Conservation (phyloP, 2,113 vertebrate genomes). For the Poecile atricapillus region DNA sequence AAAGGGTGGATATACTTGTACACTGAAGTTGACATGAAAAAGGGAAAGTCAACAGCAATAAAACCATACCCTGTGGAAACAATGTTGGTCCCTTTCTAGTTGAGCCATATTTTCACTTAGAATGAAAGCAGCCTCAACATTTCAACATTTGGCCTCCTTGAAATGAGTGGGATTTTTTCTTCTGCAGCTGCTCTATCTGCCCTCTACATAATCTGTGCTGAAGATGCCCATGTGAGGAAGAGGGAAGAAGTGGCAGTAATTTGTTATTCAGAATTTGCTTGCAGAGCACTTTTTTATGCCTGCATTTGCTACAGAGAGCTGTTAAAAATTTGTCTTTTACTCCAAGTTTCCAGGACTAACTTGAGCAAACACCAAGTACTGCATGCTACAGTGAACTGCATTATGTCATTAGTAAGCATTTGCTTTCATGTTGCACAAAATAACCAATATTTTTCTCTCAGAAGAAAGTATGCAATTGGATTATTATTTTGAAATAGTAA, state of each 20-base stretch:
- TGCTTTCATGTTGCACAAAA: not conserved
- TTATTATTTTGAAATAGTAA: not conserved
- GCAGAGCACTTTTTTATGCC: not conserved
- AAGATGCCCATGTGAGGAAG: not conserved
- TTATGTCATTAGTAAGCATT: not conserved
- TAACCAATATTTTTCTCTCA: not conserved
- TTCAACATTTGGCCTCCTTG: not conserved
- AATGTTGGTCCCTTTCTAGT: not conserved
- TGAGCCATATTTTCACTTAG: not conserved
- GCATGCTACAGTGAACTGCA: not conserved
- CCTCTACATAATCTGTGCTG: not conserved
- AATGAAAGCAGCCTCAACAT: not conserved
- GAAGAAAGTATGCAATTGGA: not conserved
- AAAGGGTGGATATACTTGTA: not conserved
- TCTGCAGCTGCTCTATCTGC: not conserved
- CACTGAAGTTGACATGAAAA: not conserved
- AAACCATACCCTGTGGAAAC: not conserved
- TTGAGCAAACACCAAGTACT: not conserved
- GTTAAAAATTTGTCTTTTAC: not conserved
- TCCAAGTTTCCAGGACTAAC: not conserved
- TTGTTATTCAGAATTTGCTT: not conserved
- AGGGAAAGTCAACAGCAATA: not conserved
- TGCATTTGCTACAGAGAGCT: not conserved
- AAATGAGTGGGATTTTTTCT: not conserved
- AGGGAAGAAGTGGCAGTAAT: not conserved